phyloP scores from a whole-genome alignment of 1,140 invertebrate species.

The Conus betulinus region DNA sequence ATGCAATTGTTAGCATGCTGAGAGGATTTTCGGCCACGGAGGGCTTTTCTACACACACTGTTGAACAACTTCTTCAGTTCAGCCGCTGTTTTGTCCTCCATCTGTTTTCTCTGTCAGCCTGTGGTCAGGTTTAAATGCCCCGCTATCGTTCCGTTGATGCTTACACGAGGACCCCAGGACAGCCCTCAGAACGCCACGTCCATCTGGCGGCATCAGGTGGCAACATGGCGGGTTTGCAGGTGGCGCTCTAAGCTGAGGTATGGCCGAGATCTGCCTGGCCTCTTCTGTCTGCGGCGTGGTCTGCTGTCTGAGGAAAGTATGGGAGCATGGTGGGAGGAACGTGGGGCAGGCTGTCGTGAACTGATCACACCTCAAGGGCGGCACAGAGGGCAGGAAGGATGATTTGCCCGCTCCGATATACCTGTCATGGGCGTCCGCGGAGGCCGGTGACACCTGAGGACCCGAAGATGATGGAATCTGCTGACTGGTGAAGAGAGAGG shows the following conservation, averaged over 20 bases:
- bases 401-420: too few species aligned
- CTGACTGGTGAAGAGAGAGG: not conserved
- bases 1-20: not conserved
- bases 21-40: not conserved
- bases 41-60: not conserved
- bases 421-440: not conserved
- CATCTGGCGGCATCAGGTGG: too few species aligned
- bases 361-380: too few species aligned
- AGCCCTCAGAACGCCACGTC: not conserved
- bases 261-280: not conserved
- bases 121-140: not conserved
- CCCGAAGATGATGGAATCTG: not conserved
- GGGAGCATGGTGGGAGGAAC: not conserved
- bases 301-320: not conserved
- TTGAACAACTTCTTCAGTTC: not conserved
- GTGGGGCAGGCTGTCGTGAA: not conserved
- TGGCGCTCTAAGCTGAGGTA: too few species aligned
- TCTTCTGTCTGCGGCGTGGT: not conserved
- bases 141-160: not conserved
- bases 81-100: too few species aligned
- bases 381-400: too few species aligned
- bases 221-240: too few species aligned
- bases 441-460: not conserved
- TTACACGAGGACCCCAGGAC: not conserved
- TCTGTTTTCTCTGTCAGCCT: too few species aligned